Percentiles rank a stretch among this genome's conserved stretches.
These are phyloP conservation scores for Amiota mariae DNA, from an alignment of 2,888 invertebrate species.

Conservation along the genomic window DNA sequence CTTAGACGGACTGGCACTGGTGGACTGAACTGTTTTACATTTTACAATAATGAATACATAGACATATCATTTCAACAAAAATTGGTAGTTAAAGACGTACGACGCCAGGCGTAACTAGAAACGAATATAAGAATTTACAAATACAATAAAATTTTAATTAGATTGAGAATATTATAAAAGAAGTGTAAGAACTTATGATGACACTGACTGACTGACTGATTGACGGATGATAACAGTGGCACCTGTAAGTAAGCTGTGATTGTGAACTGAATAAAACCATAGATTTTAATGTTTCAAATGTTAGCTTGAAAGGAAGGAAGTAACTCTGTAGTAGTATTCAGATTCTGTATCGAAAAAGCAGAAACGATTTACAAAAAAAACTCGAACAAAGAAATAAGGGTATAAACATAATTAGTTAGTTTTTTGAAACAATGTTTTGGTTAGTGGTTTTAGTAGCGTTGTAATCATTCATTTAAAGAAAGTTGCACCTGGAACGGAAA, in stretches of 20 bases:
- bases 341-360: background rate
- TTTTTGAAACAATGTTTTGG: background rate
- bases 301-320: no score
- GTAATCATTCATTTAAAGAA: slow-evolving; percentile 22
- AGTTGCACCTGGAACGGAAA: slow-evolving; percentile 14
- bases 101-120: slow-evolving; percentile 70
- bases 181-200: no score
- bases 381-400: background rate
- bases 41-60: slow-evolving; percentile 37
- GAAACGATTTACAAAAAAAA: slow-evolving; percentile 11
- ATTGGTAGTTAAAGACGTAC: slow-evolving; percentile 60
- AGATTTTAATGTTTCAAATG: no score
- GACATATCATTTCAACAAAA: slow-evolving; percentile 36
- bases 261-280: no score
- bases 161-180: background rate
- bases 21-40: slow-evolving; percentile 48
- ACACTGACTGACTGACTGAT: no score
- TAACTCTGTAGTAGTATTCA: background rate
- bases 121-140: slow-evolving; percentile 52
- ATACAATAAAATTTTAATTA: background rate
- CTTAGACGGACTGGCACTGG: slow-evolving; percentile 46
- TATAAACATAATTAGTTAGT: background rate
- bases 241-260: no score
- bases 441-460: background rate
- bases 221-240: no score